Evolutionary conservation across 2,888 invertebrate genomes (phyloP).

Genomic region (Pomacea canaliculata): DNA sequence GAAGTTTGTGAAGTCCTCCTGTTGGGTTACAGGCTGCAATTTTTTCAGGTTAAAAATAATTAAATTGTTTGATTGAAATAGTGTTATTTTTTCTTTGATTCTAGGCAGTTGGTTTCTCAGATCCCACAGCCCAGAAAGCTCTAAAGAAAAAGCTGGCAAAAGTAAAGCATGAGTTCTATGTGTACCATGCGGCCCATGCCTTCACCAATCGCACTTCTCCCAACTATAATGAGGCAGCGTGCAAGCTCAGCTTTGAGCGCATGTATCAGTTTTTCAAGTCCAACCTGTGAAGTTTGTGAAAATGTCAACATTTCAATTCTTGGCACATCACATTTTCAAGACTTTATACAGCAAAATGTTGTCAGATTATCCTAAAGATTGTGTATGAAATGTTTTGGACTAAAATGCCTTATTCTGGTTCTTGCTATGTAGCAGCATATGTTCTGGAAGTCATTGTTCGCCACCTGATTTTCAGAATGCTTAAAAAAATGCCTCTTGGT

Average conservation of each 20-base stretch:
- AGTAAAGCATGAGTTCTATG: slow-evolving; percentile 42
- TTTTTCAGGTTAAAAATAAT: not conserved
- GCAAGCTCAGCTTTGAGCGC: slow-evolving; percentile 41
- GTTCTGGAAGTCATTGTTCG: too few species aligned
- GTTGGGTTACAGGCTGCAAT: not conserved
- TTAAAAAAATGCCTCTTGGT: too few species aligned
- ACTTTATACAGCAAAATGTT: too few species aligned
- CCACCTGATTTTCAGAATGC: too few species aligned
- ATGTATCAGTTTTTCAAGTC: slow-evolving; percentile 52
- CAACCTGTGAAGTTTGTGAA: slow-evolving; percentile 27
- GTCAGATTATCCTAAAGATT: too few species aligned
- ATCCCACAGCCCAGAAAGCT: slow-evolving; percentile 47
- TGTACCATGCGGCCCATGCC: slow-evolving; percentile 53
- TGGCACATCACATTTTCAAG: too few species aligned
- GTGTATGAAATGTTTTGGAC: not conserved
- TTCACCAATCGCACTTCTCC: slow-evolving; percentile 51
- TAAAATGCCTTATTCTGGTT: not conserved
- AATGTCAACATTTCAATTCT: too few species aligned
- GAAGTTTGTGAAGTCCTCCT: slow-evolving; percentile 3
- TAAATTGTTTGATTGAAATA: not conserved
- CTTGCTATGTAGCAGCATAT: too few species aligned
- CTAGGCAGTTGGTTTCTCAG: slow-evolving; percentile 54
- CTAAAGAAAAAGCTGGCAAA: slow-evolving; percentile 49
- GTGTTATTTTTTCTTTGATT: not conserved
- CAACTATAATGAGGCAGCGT: slow-evolving; percentile 46